These are phyloP conservation scores for Catocala sponsa DNA, from an alignment of 2,888 invertebrate species.

Conservation along the genomic window DNA sequence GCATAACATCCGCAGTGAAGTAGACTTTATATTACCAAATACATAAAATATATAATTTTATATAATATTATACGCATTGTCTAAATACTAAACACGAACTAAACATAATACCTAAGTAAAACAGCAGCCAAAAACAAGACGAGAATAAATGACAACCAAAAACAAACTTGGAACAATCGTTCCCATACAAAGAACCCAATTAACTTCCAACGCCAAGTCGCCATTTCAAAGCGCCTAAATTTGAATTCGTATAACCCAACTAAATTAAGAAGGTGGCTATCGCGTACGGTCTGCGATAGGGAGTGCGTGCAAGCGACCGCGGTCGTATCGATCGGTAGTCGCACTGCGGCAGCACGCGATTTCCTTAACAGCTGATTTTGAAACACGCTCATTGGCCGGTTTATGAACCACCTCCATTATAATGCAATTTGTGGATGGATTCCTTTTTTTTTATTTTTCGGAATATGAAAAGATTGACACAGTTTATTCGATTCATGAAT, in stretches of 20 bases:
- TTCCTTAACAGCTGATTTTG: conserved; percentile 69
- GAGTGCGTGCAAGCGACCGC: conserved; percentile 67
- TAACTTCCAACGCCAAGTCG: conserved; percentile 47
- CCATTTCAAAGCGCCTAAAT: conserved; percentile 49
- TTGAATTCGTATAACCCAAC: conserved; percentile 57
- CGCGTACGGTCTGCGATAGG: conserved; percentile 42
- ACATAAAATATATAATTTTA: too few relatives aligned
- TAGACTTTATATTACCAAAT: too few relatives aligned
- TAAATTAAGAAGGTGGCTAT: conserved; percentile 51
- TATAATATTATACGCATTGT: too few relatives aligned
- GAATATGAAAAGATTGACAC: conserved; percentile 1
- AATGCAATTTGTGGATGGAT: conserved; percentile 44
- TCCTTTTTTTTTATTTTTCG: conserved; percentile 38
- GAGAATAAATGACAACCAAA: conserved; percentile 36
- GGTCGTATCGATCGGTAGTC: conserved; percentile 71
- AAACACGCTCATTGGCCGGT: conserved; percentile 48
- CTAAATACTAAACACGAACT: too few relatives aligned
- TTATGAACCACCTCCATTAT: conserved; percentile 45
- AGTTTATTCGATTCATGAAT: neutral
- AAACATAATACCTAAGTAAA: conserved; percentile 8
- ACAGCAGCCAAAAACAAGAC: conserved; percentile 24
- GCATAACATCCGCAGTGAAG: too few relatives aligned
- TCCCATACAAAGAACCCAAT: conserved; percentile 48
- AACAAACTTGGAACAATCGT: conserved; percentile 43
- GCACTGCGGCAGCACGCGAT: conserved; percentile 72